Base-by-base conservation (phyloP, 2,113 vertebrate species). In the Columba livia region DNA sequence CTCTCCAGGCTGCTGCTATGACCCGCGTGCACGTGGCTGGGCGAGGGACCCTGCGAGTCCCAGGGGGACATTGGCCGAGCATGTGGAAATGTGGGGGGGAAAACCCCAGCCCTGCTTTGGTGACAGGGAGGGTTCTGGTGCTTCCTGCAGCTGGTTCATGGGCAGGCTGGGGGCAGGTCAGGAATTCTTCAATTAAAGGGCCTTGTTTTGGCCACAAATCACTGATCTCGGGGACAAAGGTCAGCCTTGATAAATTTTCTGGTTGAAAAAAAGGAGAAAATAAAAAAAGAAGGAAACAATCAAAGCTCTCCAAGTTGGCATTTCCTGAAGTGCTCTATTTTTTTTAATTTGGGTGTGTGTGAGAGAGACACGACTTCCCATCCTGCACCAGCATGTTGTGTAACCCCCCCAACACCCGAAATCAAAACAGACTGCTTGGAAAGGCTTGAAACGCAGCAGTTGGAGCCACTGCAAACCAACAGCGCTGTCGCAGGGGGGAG, bases 291-390 rank as follows among this genome's bases (percentile, higher is more conserved):
- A 90, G 67, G 66, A 70, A 93, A 36, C 19, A 50, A 70, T 88
- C 42, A 23, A 48, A 83, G 50, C 23, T 50, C 73, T 67, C 62
- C 10, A 47, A 70, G 64, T 25, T 88, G 92, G 72, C 72, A 71
- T 88, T 95, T 94, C 92, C 90, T 86, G 67, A n/a, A 13, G 31
- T 10, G 64, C 73, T 69, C 69, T 0, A 0, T 70, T 23, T 90
- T 91, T 91, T 96, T 95, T 70, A 65, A 93, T 95, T 78, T 83
- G 67, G 25, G 79, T 74, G 73, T 77, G 94, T 95, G 79, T 38
- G 91, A 75, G 75, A 65, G 31, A 92, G 53, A 66, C 56, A 11
- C 1, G 31, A 47, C 36, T 78, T 91, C 74, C 57, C 70, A 79
- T 87, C 88, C 78, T 91, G 87, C 73, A 64, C 65, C 5, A 0